Evolutionary conservation across 2,113 vertebrate genomes (phyloP).

Genomic region (Rhombomys opimus): DNA sequence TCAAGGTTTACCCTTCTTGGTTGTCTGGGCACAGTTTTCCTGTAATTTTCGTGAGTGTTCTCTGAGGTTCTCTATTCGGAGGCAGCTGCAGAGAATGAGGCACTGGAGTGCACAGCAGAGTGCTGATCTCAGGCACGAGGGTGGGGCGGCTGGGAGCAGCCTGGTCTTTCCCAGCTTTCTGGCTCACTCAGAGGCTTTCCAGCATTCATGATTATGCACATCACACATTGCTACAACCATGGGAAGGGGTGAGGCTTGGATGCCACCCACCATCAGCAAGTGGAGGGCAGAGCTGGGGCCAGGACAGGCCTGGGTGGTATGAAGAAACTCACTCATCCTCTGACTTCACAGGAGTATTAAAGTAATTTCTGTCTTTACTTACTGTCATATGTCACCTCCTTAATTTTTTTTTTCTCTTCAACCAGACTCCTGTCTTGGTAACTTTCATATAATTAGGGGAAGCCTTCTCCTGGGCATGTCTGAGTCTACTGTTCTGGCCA

Average conservation of each 20-base stretch:
- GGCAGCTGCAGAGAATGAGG: fast-evolving
- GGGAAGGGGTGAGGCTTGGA: neutral
- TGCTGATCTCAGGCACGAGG: fast-evolving
- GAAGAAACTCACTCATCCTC: no score
- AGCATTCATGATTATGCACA: fast-evolving
- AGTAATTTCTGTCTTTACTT: neutral
- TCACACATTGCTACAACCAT: fast-evolving
- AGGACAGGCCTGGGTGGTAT: fast-evolving
- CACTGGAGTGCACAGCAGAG: fast-evolving
- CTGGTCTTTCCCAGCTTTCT: fast-evolving
- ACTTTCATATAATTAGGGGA: neutral
- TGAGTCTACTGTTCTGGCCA: neutral
- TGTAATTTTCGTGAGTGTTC: fast-evolving
- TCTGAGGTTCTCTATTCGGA: fast-evolving
- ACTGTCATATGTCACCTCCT: no score
- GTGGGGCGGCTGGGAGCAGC: fast-evolving
- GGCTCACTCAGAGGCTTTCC: neutral
- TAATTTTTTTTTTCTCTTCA: neutral
- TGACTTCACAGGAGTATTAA: neutral
- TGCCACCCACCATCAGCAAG: no score
- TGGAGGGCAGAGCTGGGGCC: fast-evolving
- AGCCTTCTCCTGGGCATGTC: no score
- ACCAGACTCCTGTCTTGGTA: neutral
- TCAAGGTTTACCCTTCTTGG: conserved; percentile 29
- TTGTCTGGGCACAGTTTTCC: neutral